phyloP scores from a whole-genome alignment of 2,797 vertebrate genomes.

The Sebastes ruberrimus region DNA sequence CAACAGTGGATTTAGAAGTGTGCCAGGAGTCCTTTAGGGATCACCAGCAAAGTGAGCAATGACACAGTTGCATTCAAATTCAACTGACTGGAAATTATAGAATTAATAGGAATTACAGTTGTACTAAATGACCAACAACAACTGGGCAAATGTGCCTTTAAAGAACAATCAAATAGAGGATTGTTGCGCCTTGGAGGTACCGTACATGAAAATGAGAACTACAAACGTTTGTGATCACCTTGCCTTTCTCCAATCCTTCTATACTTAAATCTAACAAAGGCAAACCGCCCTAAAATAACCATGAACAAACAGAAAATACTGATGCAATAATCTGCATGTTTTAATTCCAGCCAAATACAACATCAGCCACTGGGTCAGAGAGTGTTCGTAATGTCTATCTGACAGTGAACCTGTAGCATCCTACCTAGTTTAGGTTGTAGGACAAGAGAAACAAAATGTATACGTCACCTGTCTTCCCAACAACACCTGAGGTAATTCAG shows the following conservation, averaged over 20 bases:
- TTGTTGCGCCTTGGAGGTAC: not conserved
- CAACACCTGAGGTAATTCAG: not conserved
- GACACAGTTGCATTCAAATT: not conserved
- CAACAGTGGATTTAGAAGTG: not conserved
- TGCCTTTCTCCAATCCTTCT: not conserved
- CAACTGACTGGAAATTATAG: not conserved
- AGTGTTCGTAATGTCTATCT: not conserved
- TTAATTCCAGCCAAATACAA: not conserved
- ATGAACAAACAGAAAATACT: not conserved
- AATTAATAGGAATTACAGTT: not conserved
- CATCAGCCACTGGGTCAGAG: not conserved
- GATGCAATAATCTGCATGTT: not conserved
- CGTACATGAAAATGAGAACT: not conserved
- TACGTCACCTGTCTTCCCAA: not conserved
- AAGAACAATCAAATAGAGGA: not conserved
- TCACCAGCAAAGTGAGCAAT: not conserved
- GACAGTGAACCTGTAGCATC: not conserved
- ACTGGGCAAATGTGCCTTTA: accelerated
- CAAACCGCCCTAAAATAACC: not conserved
- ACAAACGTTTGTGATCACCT: not conserved
- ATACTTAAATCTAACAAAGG: not conserved
- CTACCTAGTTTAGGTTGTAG: not conserved
- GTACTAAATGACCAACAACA: not conserved
- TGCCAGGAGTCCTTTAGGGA: not conserved
- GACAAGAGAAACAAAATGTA: not conserved